Evolutionary conservation across 23 tunicate species (phyloP).

Genomic region (Pegea sp.): DNA sequence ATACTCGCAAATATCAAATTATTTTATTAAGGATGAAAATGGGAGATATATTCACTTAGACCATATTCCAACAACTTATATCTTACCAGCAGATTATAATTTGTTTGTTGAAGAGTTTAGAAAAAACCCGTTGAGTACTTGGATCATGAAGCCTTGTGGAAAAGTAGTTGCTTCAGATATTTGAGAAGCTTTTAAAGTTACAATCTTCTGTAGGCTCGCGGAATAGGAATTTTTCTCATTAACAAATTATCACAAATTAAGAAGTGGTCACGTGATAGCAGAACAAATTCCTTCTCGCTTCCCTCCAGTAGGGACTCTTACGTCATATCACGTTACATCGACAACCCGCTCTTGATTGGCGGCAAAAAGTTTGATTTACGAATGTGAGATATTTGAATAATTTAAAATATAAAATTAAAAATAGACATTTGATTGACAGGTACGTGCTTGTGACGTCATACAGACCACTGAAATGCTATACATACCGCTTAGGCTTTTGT

Average conservation of each 20-base stretch:
- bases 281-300: conserved; percentile 47
- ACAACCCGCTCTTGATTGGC: conserved; percentile 93
- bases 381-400: conserved; percentile 20
- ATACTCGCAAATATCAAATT: no score
- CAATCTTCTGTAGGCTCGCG: conserved; percentile 55
- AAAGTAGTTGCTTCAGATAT: conserved; percentile 15
- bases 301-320: conserved; percentile 72
- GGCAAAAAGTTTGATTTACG: conserved; percentile 97
- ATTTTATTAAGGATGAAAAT: conserved; percentile 52
- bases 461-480: conserved; percentile 91
- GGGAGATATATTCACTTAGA: conserved; percentile 86
- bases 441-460: conserved; percentile 95
- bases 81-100: conserved; percentile 99
- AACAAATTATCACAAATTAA: conserved; percentile 95
- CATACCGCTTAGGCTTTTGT: conserved; percentile 97
- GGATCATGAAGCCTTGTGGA: conserved; percentile 99
- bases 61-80: conserved; percentile 77
- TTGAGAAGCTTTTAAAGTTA: background rate
- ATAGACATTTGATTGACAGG: conserved; percentile 7
- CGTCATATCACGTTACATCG: conserved; percentile 91
- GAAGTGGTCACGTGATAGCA: conserved; percentile 93
- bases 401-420: background rate
- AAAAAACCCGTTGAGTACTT: conserved; percentile 90
- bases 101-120: conserved; percentile 94
- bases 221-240: conserved; percentile 95